Evolutionary conservation across 2,113 vertebrate species (phyloP), one percentile per base, ranked within the genome.

Genomic region (Callionymus lyra): DNA sequence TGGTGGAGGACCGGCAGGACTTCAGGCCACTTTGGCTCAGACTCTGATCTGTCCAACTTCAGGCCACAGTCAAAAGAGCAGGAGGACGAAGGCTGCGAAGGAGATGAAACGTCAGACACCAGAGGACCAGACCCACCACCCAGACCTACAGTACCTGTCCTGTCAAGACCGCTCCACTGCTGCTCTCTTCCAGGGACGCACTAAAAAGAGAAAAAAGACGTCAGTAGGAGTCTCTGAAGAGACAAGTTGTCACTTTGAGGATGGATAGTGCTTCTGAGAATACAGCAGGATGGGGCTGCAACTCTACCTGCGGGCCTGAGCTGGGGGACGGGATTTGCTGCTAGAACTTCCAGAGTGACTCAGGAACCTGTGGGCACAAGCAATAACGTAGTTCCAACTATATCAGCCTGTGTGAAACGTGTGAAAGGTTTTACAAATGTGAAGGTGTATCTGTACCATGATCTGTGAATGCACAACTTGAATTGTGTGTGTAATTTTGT

Each of bases 1-100:
- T 94, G 93, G 84, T 91, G 93, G 37, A 93, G 87, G 19, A 94
- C 70, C 32, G 89, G 90, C 2, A 91, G 89, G 41, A 89, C 74
- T 46, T 94, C 90, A 4, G 91, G 88, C 91, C 93, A 98, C 0
- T 76, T 88, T n/a, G 87, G 87, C 31, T 91, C 90, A 1, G 74
- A 65, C 51, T 90, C 86, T 8, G 68, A 58, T 11, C 73, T 68
- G 52, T 91, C 89, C 0, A 70, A 56, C 59, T 90, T 95, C 53
- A 88, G 80, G 69, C 84, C 87, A 56, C 89, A 87, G 2, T 85
- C 84, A 36, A 83, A 85, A 3, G 84, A 84, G 63, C 77, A 84
- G 15, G 82, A 85, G 0, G 83, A 80, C 2, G 84, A 73, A 9
- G 82, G 82, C 80, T 87, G 49, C 4, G 12, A 34, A 47, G 34